Evolutionary conservation across 2,888 invertebrate genomes (phyloP).

Genomic region (Drosophila nr. fundita): DNA sequence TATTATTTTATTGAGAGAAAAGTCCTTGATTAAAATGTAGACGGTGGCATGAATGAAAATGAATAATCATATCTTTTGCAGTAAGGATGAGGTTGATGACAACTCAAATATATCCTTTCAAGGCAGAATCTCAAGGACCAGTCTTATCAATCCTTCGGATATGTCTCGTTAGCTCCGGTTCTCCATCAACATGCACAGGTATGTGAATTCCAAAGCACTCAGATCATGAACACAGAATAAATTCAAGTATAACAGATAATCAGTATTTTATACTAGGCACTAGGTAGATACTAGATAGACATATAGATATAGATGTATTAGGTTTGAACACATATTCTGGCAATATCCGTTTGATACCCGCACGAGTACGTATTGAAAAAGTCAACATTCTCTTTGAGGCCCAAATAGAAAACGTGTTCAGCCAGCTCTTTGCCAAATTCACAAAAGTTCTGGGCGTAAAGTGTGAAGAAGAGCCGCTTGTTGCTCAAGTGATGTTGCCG

Average conservation of each 20-base stretch:
- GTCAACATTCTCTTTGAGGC: slow-evolving; percentile 78
- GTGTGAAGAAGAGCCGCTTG: slow-evolving; percentile 80
- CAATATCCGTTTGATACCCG: slow-evolving; percentile 64
- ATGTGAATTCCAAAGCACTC: neutral
- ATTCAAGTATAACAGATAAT: neutral
- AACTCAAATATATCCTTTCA: neutral
- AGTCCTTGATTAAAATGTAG: too few species aligned
- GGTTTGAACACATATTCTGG: slow-evolving; percentile 55
- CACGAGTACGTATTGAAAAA: slow-evolving; percentile 79
- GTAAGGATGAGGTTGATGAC: neutral
- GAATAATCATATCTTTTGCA: neutral
- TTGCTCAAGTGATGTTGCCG: slow-evolving; percentile 74
- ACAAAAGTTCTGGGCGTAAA: slow-evolving; percentile 83
- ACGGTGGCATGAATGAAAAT: too few species aligned
- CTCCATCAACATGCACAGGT: neutral
- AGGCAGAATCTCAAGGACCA: neutral
- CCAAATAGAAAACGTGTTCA: slow-evolving; percentile 82
- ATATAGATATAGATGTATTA: neutral
- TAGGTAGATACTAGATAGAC: neutral
- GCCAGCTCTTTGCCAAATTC: slow-evolving; percentile 83
- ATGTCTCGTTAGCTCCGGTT: neutral
- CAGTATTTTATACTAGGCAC: neutral
- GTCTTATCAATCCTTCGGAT: neutral
- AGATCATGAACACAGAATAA: neutral
- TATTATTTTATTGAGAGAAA: too few species aligned